Base-by-base conservation (phyloP, 2,797 vertebrate species). In the Pampus argenteus region DNA sequence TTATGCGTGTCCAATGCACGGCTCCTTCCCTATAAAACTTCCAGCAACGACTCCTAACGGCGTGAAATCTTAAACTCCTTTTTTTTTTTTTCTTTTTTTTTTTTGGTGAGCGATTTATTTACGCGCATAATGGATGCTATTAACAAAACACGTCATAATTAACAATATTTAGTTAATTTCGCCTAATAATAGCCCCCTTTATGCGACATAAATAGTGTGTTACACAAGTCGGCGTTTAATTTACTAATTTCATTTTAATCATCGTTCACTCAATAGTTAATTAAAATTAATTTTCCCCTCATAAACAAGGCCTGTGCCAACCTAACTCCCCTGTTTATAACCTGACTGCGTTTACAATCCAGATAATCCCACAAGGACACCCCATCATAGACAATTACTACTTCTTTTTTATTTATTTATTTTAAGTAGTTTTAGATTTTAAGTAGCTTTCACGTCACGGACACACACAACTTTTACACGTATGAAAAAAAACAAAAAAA, bases 1-100 rank as follows among this genome's bases (percentile, higher is more conserved):
- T 92, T 92, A 92, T 55, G 89, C 91, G 88, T 90, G 89, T 88
- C 90, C 89, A 83, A 84, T 82, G 87, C n/a, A 71, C 78, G 69
- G 78, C 85, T 91, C 81, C 82, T 65, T 78, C 59, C 74, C 67
- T 79, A 68, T 72, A 87, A 85, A 86, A 85, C 84, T 77, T 81
- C 59, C 71, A 80, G 68, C 78, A 56, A 80, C 42, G 57, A 74
- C 75, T 71, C 50, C 61, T 40, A 78, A 69, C 67, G 69, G 76
- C 71, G 60, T 54, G 72, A 72, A 78, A 78, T 74, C 80, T 74
- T 23, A 52, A 61, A 44, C 63, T 74, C 66, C 64, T 51, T 55
- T 65, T 81, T 85, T 76, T 66, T 51, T 55, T 65, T 81, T 85
- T 76, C 64, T 55, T 65, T 81, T 85, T 76, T 66, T n/a, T n/a